Evolutionary conservation across 1,140 invertebrate genomes (phyloP).

Genomic region (Cotesia chilonis): DNA sequence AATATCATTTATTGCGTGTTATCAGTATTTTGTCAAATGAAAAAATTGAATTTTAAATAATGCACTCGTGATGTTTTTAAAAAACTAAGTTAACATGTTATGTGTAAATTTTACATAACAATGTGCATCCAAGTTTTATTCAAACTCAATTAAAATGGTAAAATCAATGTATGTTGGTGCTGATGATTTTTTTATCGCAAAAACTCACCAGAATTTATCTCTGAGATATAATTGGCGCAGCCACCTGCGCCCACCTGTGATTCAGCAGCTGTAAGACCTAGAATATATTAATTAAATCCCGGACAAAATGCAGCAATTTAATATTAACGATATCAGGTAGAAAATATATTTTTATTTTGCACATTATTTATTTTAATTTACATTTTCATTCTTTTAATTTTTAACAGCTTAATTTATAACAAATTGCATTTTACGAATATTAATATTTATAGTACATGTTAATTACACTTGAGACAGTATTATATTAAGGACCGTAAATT

Average conservation of each 20-base stretch:
- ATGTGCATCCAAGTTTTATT: not conserved
- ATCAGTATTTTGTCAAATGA: too few species aligned
- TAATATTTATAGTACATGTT: not conserved
- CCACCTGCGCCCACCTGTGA: slow-evolving; percentile 40
- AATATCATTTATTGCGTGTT: too few species aligned
- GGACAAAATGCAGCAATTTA: slow-evolving; percentile 24
- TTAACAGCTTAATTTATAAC: too few species aligned
- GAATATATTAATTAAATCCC: slow-evolving; percentile 11
- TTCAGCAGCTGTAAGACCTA: not conserved
- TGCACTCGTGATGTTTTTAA: not conserved
- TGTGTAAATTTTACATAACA: not conserved
- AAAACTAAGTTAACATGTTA: slow-evolving; percentile 6
- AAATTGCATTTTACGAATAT: not conserved
- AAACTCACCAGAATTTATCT: slow-evolving; percentile 10
- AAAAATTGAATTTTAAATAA: too few species aligned
- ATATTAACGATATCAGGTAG: slow-evolving; percentile 20
- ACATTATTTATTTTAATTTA: not conserved
- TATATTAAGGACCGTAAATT: not conserved
- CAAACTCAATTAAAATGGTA: slow-evolving; percentile 18
- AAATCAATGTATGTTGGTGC: slow-evolving; percentile 20
- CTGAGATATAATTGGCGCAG: slow-evolving; percentile 36
- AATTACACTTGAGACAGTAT: not conserved
- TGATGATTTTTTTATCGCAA: too few species aligned
- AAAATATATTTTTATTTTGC: not conserved
- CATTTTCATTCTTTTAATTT: not conserved